Percentiles rank a stretch among this genome's conserved stretches.
phyloP scores from a whole-genome alignment of 2,113 vertebrate genomes.

The Heterotis niloticus region DNA sequence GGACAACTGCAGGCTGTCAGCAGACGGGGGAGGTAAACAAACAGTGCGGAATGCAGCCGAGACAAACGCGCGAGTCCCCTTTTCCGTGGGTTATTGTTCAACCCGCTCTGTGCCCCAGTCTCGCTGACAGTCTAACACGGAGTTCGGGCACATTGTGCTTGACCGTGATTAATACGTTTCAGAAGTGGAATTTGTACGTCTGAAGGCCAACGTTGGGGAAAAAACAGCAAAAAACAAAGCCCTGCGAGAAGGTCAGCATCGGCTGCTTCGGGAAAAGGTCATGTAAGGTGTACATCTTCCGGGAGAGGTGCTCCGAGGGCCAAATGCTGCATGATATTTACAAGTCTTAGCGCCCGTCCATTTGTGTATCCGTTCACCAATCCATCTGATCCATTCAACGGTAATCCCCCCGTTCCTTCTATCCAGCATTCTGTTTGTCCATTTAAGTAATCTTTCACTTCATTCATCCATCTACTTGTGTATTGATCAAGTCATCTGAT shows the following conservation, averaged over 20 bases:
- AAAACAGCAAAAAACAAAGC: no score
- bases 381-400: neutral
- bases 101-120: neutral
- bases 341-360: no score
- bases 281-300: neutral
- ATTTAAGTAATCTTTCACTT: no score
- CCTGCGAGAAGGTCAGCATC: neutral
- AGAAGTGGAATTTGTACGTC: neutral
- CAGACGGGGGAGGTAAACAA: neutral
- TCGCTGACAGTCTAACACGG: neutral
- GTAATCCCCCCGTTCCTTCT: no score
- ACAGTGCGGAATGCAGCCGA: neutral
- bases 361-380: neutral
- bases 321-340: neutral
- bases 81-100: neutral
- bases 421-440: no score
- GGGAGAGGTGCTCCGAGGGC: neutral
- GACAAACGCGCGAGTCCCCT: neutral
- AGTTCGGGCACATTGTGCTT: neutral
- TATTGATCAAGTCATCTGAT: neutral
- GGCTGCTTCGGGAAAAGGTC: constrained; percentile 9
- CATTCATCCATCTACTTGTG: neutral
- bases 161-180: constrained; percentile 9
- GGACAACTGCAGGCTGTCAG: neutral
- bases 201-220: neutral